Percentiles rank a stretch among this genome's conserved stretches.
Evolutionary conservation across 2,113 vertebrate species (phyloP).

Genomic region (Oryctolagus cuniculus): DNA sequence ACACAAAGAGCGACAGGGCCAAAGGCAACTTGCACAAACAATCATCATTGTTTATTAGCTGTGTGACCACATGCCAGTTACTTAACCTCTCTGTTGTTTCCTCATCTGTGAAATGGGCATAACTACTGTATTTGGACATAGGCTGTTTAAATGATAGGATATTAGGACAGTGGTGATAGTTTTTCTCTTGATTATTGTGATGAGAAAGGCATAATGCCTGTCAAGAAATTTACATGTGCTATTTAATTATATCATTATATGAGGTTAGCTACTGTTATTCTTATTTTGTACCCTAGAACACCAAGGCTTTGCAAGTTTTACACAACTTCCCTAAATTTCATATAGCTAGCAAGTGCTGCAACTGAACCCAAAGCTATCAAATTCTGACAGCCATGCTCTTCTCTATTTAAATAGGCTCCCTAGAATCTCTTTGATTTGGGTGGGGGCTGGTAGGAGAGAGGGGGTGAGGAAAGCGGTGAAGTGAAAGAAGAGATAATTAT

Average conservation of each 20-base stretch:
- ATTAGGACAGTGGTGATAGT: not conserved
- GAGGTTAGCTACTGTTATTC: not conserved
- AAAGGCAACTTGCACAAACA: not conserved
- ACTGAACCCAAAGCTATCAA: not conserved
- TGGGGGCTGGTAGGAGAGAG: not conserved
- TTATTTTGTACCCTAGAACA: not conserved
- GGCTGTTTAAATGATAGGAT: not conserved
- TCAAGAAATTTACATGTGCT: not conserved
- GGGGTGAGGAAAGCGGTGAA: not conserved
- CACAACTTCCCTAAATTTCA: not conserved
- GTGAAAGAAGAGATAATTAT: slow-evolving; percentile 33
- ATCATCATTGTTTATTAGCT: not conserved
- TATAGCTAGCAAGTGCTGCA: not conserved
- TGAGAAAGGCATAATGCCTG: not conserved
- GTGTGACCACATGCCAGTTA: not conserved
- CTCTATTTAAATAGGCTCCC: not conserved
- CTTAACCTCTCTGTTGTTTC: not conserved
- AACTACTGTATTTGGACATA: not conserved
- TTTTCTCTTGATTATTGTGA: not conserved
- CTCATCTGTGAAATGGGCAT: not conserved
- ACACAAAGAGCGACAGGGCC: not conserved
- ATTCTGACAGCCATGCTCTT: not conserved
- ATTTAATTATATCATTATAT: not conserved
- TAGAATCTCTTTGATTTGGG: not conserved
- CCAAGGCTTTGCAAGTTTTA: not conserved